Evolutionary conservation across 2,797 vertebrate species (phyloP), one percentile per base, ranked within the genome.

Genomic region (Karalla daura): DNA sequence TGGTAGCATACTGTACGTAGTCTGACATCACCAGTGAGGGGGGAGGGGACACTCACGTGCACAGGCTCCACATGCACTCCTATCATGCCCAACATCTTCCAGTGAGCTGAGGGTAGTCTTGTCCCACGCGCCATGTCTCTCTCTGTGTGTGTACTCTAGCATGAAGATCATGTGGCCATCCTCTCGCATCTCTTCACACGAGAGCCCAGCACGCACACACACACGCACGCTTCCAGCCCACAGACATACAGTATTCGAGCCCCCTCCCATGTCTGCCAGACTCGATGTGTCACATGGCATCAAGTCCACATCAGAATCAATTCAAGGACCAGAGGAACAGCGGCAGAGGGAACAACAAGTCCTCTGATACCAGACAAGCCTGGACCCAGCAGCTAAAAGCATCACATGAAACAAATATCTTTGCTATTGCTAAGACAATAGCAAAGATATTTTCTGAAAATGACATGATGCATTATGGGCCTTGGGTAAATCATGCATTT

Each of bases 11-110:
- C 78, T 79, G 76, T 86, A 86, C 59, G 44, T 3, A 15, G 15
- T 75, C 62, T 82, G 76, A 83, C 75, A 80, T 86, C 80, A 83
- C 40, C 20, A 45, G 24, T 32, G 32, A 46, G 53, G 18, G 78
- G 81, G 81, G 63, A 59, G 52, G 84, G 86, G 62, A 25, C 23
- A 18, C 45, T 68, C 79, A 86, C 58, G 17, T 86, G 81, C 74
- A 71, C 66, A 50, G 32, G 39, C 72, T 70, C 74, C 69, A 80
- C 37, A 40, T 83, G 76, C 61, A 61, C 63, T 66, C 21, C 62
- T 63, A 54, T 70, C 63, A 83, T 40, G 49, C 33, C 43, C 58
- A 63, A 76, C 68, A 69, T 53, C 74, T 62, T 65, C 76, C 33
- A 50, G 49, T 21, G 27, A 11, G 25, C 33, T 12, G 40, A 49